Percentiles rank a stretch among this genome's conserved stretches.
Evolutionary conservation across 2,888 invertebrate species (phyloP).

Genomic region (Dynastes tityus): DNA sequence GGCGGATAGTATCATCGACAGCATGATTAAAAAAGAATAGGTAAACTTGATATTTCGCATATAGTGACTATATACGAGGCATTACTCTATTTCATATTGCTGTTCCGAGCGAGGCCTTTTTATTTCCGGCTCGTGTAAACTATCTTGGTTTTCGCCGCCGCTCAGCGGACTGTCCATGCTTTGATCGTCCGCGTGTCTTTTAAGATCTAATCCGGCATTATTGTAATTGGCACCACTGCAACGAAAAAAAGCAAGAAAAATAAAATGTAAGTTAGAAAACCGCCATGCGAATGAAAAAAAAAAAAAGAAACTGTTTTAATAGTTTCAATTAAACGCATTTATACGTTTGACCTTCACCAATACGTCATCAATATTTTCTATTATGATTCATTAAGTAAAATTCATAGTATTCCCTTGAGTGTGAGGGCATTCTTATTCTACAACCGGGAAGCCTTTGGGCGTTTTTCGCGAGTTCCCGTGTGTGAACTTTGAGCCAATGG

Average conservation of each 20-base stretch:
- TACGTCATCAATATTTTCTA: not conserved
- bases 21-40: slow-evolving; percentile 24
- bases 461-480: too few relatives aligned
- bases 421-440: too few relatives aligned
- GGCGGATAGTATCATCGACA: slow-evolving; percentile 27
- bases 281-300: not conserved
- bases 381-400: too few relatives aligned
- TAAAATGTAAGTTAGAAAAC: not conserved
- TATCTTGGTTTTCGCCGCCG: slow-evolving; percentile 63
- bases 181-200: slow-evolving; percentile 67
- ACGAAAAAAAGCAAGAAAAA: not conserved
- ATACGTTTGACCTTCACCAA: not conserved
- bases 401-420: too few relatives aligned
- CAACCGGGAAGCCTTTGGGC: too few relatives aligned
- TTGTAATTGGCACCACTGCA: slow-evolving; percentile 62
- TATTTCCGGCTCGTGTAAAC: slow-evolving; percentile 66
- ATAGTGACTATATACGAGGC: slow-evolving; percentile 46
- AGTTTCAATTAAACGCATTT: too few relatives aligned
- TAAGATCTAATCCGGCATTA: slow-evolving; percentile 66
- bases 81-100: slow-evolving; percentile 67
- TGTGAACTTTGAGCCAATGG: too few relatives aligned
- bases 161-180: slow-evolving; percentile 66
- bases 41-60: slow-evolving; percentile 46
- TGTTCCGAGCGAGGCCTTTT: slow-evolving; percentile 67
- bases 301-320: not conserved